Evolutionary conservation across 2,888 invertebrate species (phyloP).

Genomic region (Sinohyriopsis cumingii): DNA sequence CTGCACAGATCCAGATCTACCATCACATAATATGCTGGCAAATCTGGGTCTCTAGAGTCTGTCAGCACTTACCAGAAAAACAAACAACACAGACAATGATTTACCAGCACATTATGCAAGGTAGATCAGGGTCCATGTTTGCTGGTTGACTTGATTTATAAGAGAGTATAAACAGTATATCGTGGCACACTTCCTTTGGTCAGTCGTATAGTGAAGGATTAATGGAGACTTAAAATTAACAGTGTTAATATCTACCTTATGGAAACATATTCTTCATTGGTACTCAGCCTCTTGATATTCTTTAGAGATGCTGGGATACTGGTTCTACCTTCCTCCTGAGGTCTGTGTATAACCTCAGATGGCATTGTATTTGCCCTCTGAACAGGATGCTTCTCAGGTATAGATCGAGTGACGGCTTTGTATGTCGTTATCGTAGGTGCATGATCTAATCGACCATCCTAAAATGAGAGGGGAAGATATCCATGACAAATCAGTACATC

Average conservation of each 20-base stretch:
- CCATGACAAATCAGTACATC: too few species aligned
- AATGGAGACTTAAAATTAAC: background rate
- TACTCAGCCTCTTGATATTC: constrained; percentile 60
- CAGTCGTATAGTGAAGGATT: background rate
- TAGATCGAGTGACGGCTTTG: constrained; percentile 52
- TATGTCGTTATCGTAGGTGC: constrained; percentile 68
- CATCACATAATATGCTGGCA: too few species aligned
- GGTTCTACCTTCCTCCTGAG: constrained; percentile 9
- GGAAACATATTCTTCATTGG: constrained; percentile 48
- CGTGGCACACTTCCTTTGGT: too few species aligned
- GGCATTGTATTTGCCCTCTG: constrained; percentile 14
- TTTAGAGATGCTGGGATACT: constrained; percentile 56
- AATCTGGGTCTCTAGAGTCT: too few species aligned
- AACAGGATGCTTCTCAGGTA: constrained; percentile 7
- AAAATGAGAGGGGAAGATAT: constrained; percentile 10
- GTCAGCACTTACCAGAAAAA: too few species aligned
- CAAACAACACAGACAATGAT: too few species aligned
- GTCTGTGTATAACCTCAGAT: constrained; percentile 7
- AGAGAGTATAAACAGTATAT: too few species aligned
- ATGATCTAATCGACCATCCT: constrained; percentile 60
- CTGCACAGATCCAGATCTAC: too few species aligned
- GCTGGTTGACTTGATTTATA: too few species aligned
- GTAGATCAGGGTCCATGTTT: too few species aligned
- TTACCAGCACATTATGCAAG: too few species aligned
- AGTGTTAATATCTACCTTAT: constrained; percentile 14